Conservation (phyloP, 2,888 invertebrate species). For the Nemotelus nigrinus region DNA sequence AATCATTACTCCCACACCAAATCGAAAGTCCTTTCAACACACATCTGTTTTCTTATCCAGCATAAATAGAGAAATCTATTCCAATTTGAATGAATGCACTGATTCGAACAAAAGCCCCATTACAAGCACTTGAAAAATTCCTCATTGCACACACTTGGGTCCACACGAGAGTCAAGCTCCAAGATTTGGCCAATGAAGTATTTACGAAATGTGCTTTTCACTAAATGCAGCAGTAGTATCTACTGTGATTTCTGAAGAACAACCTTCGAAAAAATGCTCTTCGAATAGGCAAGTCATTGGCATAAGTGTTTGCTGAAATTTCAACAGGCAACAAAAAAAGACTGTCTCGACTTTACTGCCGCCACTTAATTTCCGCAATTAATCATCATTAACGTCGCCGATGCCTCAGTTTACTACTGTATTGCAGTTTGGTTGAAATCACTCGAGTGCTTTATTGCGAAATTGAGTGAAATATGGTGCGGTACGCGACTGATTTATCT, state of each 20-base stretch:
- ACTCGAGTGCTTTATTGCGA: constrained; percentile 5
- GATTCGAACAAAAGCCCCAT: no score
- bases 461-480: background rate
- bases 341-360: constrained; percentile 7
- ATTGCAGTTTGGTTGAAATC: constrained; percentile 1
- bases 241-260: background rate
- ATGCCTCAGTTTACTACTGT: background rate
- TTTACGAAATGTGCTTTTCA: no score
- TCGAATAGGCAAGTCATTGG: background rate
- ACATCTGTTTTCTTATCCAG: no score
- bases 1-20: no score
- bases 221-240: background rate
- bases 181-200: no score
- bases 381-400: constrained; percentile 30
- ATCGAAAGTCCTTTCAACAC: no score
- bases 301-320: constrained; percentile 5
- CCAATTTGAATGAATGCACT: no score
- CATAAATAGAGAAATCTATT: no score
- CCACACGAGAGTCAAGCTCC: no score
- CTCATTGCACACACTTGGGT: no score
- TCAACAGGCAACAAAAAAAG: background rate
- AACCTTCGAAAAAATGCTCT: background rate
- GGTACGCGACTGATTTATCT: constrained; percentile 9
- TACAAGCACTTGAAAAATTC: no score
- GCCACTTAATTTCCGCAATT: constrained; percentile 6